Percentiles rank a stretch among this genome's conserved stretches.
Evolutionary conservation across 2,888 invertebrate genomes (phyloP).

Genomic region (Agriotes lineatus): DNA sequence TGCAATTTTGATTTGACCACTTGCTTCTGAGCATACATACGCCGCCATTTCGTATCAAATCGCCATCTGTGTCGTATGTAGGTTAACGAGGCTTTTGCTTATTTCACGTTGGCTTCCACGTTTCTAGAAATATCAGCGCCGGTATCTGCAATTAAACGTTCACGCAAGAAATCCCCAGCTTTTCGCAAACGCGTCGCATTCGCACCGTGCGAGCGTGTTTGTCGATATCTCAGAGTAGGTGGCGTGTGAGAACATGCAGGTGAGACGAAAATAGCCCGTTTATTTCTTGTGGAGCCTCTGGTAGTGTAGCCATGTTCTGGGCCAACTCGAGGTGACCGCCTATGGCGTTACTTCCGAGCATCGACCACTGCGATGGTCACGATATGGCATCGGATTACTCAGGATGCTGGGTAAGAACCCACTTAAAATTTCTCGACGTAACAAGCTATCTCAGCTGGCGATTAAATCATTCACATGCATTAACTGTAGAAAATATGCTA

Average conservation of each 20-base stretch:
- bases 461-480: conserved; percentile 9
- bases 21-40: too few species aligned
- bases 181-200: too few species aligned
- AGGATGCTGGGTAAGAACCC: background rate
- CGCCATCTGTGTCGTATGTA: too few species aligned
- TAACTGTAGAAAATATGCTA: too few species aligned
- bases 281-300: conserved; percentile 21
- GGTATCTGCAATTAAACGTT: background rate
- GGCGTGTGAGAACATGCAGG: conserved; percentile 21
- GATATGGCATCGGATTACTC: conserved; percentile 13
- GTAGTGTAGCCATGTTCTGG: conserved; percentile 7
- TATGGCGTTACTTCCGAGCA: conserved; percentile 8
- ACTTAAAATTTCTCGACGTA: conserved; percentile 11
- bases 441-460: background rate
- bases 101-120: too few species aligned
- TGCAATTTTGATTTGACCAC: too few species aligned
- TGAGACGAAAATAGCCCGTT: conserved; percentile 27
- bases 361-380: conserved; percentile 3
- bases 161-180: too few species aligned
- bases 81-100: too few species aligned
- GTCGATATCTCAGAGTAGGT: conserved; percentile 13
- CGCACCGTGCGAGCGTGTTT: too few species aligned
- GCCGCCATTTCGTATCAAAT: too few species aligned
- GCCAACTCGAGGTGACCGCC: background rate
- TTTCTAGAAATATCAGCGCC: too few species aligned